Conservation (phyloP, 2,888 invertebrate genomes). For the Dasysyrphus albostriatus region DNA sequence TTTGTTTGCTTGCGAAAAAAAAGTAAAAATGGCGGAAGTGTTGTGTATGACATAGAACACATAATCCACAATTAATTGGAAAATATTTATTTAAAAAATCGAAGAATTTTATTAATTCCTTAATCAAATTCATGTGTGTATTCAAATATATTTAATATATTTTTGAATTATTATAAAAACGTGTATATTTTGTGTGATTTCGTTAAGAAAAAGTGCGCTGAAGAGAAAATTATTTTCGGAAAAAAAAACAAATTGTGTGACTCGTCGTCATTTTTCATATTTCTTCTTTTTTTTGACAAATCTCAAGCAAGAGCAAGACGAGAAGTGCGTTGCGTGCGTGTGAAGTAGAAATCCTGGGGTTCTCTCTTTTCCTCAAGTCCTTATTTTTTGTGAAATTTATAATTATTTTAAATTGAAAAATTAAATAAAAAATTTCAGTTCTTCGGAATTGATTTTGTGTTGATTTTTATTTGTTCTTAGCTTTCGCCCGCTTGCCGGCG, state of each 20-base stretch:
- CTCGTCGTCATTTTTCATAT: conserved; percentile 61
- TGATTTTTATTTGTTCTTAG: neutral
- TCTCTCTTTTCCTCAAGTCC: conserved; percentile 45
- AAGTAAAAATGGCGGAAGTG: conserved; percentile 69
- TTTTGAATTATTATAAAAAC: neutral
- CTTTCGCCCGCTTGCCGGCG: conserved; percentile 46
- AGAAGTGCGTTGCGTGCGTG: conserved; percentile 64
- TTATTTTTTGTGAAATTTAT: conserved; percentile 26
- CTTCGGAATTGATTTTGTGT: neutral
- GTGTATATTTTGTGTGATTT: conserved; percentile 13
- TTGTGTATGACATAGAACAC: conserved; percentile 52
- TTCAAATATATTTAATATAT: conserved; percentile 7
- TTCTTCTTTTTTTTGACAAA: conserved; percentile 62
- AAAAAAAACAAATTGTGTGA: conserved; percentile 46
- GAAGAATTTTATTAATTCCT: conserved; percentile 6
- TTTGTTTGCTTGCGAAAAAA: conserved; percentile 73
- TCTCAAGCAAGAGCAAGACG: conserved; percentile 63
- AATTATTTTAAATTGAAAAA: conserved; percentile 27
- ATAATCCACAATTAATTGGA: conserved; percentile 42
- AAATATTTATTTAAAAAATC: conserved; percentile 42
- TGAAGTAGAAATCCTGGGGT: conserved; percentile 22
- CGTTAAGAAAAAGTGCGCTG: conserved; percentile 2
- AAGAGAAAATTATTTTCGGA: neutral
- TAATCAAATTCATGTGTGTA: conserved; percentile 1
- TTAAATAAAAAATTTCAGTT: conserved; percentile 11